Evolutionary conservation across 2,113 vertebrate species (phyloP).

Genomic region (Semicossyphus pulcher): DNA sequence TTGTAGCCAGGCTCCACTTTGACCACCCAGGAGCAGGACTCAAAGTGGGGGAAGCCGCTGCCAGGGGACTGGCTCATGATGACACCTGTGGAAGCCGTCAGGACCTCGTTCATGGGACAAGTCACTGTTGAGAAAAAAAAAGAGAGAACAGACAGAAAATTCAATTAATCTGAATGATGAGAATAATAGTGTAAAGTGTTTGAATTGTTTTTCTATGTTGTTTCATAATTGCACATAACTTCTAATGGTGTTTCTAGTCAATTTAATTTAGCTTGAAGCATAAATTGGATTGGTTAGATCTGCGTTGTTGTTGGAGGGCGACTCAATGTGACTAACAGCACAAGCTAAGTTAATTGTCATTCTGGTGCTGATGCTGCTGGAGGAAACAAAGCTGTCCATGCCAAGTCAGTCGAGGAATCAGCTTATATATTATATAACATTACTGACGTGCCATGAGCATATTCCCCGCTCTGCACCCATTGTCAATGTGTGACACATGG

Average conservation of each 20-base stretch:
- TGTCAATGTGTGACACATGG: slow-evolving; percentile 31
- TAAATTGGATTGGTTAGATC: slow-evolving; percentile 51
- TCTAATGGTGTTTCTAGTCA: slow-evolving; percentile 14
- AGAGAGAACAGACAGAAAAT: not conserved
- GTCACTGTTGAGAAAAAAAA: slow-evolving; percentile 83
- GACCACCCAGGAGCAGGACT: slow-evolving; percentile 97
- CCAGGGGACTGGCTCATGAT: slow-evolving; percentile 96
- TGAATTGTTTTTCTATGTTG: not conserved
- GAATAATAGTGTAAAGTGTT: slow-evolving; percentile 6
- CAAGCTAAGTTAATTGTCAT: slow-evolving; percentile 59
- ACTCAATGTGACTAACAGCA: slow-evolving; percentile 60
- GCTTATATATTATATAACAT: slow-evolving; percentile 14
- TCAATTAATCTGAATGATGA: not conserved
- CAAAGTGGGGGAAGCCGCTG: slow-evolving; percentile 94
- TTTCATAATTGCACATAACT: slow-evolving; percentile 8
- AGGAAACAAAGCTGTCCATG: slow-evolving; percentile 45
- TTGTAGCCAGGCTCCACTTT: slow-evolving; percentile 92
- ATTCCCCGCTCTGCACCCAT: slow-evolving; percentile 8
- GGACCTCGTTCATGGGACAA: slow-evolving; percentile 93
- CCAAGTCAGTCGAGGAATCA: slow-evolving; percentile 15
- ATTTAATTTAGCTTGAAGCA: slow-evolving; percentile 41
- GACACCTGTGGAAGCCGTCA: slow-evolving; percentile 92
- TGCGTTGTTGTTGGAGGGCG: slow-evolving; percentile 46
- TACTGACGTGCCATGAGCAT: slow-evolving; percentile 13
- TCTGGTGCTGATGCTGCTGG: slow-evolving; percentile 35